Base-by-base conservation (phyloP, 2,888 invertebrate species). In the Lasioglossum lativentre region DNA sequence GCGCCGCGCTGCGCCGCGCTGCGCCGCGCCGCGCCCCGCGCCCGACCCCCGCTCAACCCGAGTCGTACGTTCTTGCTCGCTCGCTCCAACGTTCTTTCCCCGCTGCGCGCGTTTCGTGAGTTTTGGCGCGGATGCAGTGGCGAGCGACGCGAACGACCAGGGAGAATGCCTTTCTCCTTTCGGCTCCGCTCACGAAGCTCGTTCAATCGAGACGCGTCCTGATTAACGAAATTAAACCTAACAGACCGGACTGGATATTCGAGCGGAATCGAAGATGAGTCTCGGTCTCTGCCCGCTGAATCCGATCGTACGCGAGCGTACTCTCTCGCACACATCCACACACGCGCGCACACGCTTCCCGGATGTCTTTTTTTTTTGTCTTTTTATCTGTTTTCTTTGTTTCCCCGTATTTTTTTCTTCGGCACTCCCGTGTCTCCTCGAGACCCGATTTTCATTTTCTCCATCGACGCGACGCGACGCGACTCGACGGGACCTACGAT, bases 211-310 rank as follows among this genome's bases (percentile, higher is more conserved):
- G 90, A 90, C 90, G 89, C 89, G 90, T 88, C 90, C 90, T 89
- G 90, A 89, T 90, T 90, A 90, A 90, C 86, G 89, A 90, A 90
- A 90, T 90, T 90, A 89, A 90, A 89, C 83, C 79, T 83, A 89
- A 89, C 90, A 85, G 90, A 88, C 88, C 86, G 76, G 80, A 80
- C 87, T 75, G 56, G 87, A 80, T 78, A 83, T 85, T 83, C 85
- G 87, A 78, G 81, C 80, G 81, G 88, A 88, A 88, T 87, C 85
- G 88, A 86, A 83, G 88, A 88, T 88, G 83, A 87, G 87, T 74
- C 77, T 74, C 14, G 47, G 70, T 38, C 70, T 70, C 30, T 73
- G 45, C 34, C 47, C 68, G 59, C 59, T 52, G 38, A 40, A 40
- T 59, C 59, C 73, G 73, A 76, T 76, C 76, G 68, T 66, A 38